A percentile compares a stretch with the other conserved stretches of the same genome.
These are phyloP conservation scores for Tholera decimalis DNA, from an alignment of 2,888 invertebrate species.

Conservation along the genomic window DNA sequence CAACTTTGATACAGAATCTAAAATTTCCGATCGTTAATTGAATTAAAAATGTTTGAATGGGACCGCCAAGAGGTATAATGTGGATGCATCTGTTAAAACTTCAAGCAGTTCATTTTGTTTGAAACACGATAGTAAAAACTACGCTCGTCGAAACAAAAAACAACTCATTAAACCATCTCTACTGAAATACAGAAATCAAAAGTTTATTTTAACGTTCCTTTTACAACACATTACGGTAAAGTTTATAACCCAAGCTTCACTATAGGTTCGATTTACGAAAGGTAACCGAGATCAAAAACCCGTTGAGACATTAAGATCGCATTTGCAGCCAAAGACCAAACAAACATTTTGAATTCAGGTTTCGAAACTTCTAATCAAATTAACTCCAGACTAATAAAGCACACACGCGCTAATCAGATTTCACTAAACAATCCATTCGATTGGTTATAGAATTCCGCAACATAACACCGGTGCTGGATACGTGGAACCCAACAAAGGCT, in stretches of 20 bases:
- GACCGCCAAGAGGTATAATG: background rate
- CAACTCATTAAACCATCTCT: slow-evolving; percentile 7
- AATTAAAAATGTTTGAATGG: background rate
- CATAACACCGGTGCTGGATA: slow-evolving; percentile 82
- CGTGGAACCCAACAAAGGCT: slow-evolving; percentile 90
- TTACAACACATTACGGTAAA: slow-evolving; percentile 40
- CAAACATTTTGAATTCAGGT: slow-evolving; percentile 56
- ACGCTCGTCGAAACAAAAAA: slow-evolving; percentile 4
- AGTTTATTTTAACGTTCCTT: slow-evolving; percentile 21
- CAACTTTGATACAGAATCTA: background rate
- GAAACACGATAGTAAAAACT: slow-evolving; percentile 3
- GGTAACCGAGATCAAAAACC: slow-evolving; percentile 44
- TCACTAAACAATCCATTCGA: slow-evolving; percentile 81
- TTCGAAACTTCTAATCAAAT: slow-evolving; percentile 66
- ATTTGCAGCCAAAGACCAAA: slow-evolving; percentile 52
- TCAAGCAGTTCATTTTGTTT: slow-evolving; percentile 7
- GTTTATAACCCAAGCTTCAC: slow-evolving; percentile 21
- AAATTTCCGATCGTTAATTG: background rate
- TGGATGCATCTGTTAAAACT: background rate
- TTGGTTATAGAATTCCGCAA: slow-evolving; percentile 88
- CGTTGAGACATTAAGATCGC: slow-evolving; percentile 43
- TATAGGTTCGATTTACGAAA: slow-evolving; percentile 9
- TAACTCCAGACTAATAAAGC: slow-evolving; percentile 62
- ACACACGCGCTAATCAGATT: slow-evolving; percentile 81
- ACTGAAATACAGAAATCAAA: slow-evolving; percentile 27